phyloP scores from a whole-genome alignment of 30 jellyfish, hydroid and myxozoan genomes.

The Mastigias papua region DNA sequence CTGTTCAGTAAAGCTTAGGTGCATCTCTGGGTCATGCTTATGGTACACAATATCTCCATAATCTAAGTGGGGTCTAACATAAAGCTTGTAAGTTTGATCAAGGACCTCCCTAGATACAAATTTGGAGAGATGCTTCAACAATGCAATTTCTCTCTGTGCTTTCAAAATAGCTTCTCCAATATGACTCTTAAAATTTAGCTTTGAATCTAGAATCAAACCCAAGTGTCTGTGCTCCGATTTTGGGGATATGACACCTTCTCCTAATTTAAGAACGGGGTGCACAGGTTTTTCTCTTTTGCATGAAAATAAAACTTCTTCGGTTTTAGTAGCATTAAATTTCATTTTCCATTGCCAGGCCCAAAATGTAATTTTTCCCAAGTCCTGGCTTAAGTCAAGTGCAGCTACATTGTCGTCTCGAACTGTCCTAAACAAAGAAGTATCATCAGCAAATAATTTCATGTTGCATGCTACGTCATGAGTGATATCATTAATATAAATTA shows the following conservation, averaged over 20 bases:
- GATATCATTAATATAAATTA: too few relatives aligned
- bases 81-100: conserved; percentile 16
- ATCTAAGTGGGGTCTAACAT: neutral
- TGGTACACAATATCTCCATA: conserved; percentile 35
- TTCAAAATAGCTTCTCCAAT: conserved; percentile 22
- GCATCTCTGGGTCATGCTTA: conserved; percentile 31
- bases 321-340: conserved; percentile 30
- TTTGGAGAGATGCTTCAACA: conserved; percentile 22
- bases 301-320: conserved; percentile 6
- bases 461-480: conserved; percentile 31
- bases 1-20: conserved; percentile 18
- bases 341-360: conserved; percentile 69
- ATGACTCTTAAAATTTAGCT: conserved; percentile 17
- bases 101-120: conserved; percentile 59
- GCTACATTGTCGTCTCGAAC: conserved; percentile 47
- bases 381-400: conserved; percentile 46
- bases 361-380: conserved; percentile 22
- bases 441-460: conserved; percentile 28
- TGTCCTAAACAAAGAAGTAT: conserved; percentile 35
- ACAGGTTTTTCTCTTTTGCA: conserved; percentile 15
- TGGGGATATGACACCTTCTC: conserved; percentile 14
- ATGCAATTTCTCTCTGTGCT: conserved; percentile 30
- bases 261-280: conserved; percentile 9
- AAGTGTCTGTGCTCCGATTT: conserved; percentile 31
- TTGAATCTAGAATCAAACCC: conserved; percentile 26